Evolutionary conservation across 2,797 vertebrate species (phyloP).

Genomic region (Alectoris magna): DNA sequence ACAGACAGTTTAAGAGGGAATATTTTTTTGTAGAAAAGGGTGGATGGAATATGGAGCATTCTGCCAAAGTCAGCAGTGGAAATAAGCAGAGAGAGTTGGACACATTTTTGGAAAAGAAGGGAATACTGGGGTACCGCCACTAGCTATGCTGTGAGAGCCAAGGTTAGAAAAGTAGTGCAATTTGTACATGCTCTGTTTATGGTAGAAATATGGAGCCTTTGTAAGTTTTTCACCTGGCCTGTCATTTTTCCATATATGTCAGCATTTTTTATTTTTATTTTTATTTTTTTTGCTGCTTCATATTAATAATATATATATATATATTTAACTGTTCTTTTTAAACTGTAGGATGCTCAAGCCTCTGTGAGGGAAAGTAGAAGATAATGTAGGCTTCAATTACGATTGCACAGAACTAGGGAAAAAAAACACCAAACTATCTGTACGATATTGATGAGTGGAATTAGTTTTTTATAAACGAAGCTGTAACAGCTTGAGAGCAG

Average conservation of each 20-base stretch:
- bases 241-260: constrained; percentile 38
- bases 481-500: constrained; percentile 71
- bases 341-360: not conserved
- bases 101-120: constrained; percentile 67
- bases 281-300: not conserved
- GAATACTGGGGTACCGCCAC: constrained; percentile 53
- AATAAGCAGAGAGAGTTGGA: constrained; percentile 65
- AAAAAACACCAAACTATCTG: not conserved
- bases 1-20: constrained; percentile 62
- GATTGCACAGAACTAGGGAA: not conserved
- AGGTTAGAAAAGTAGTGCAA: constrained; percentile 35
- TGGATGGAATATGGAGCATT: constrained; percentile 55
- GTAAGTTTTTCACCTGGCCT: constrained; percentile 56
- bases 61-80: constrained; percentile 75
- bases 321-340: not conserved
- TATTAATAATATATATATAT: not conserved
- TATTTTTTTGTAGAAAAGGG: constrained; percentile 44
- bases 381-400: not conserved
- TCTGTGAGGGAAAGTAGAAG: not conserved
- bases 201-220: constrained; percentile 45
- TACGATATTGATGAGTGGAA: constrained; percentile 19
- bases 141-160: constrained; percentile 49
- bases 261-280: not conserved
- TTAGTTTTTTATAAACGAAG: constrained; percentile 59
- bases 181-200: constrained; percentile 42